Evolutionary conservation across 1,140 invertebrate genomes (phyloP), one percentile per base, ranked within the genome.

Genomic region (Palaemon carinicauda): DNA sequence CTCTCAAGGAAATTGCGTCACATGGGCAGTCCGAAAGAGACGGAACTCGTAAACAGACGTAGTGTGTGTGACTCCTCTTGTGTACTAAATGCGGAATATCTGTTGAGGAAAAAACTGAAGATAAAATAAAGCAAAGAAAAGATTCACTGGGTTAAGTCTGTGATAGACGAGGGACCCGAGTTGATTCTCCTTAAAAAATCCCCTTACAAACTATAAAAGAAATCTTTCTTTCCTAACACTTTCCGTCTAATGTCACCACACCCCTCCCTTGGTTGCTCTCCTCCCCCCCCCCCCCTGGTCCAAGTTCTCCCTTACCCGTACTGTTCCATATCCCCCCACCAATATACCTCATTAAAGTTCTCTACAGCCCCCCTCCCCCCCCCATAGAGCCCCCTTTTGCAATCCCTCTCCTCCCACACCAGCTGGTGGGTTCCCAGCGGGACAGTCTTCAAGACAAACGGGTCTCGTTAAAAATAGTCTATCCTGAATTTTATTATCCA

Each of bases 401-500:
- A 5, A 3, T 31, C 52, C 41, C 78, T 29, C 78, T 10, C 78
- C 24, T 51, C n/a, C 27, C 14, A 10, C 52, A 21, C 77, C 50
- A 12, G 50, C 52, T 21, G 7, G 54, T 81, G 54, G 79, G 60
- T 81, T 69, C 33, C 31, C 29, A 7, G 19, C 31, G 27, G 24
- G 54, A 81, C 29, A 29, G 56, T 60, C 79, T 81, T 65, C 54
- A 81, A 81, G 79, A 81, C 79, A 81, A 81, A 81, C n/a, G 60
- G 27, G 54, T 54, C 79, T 81, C 79, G 79, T 81, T 81, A 81
- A 81, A 81, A 81, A 81, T 81, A 60, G 56, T 81, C 33, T 81
- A 81, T 81, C 69, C 79, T 81, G 79, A 81, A 81, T 81, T 81
- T 81, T 81, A 81, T 65, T 81, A 81, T 69, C 56, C 79, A 71